phyloP scores from a whole-genome alignment of 2,888 invertebrate genomes.

The Cheilosia grossa region DNA sequence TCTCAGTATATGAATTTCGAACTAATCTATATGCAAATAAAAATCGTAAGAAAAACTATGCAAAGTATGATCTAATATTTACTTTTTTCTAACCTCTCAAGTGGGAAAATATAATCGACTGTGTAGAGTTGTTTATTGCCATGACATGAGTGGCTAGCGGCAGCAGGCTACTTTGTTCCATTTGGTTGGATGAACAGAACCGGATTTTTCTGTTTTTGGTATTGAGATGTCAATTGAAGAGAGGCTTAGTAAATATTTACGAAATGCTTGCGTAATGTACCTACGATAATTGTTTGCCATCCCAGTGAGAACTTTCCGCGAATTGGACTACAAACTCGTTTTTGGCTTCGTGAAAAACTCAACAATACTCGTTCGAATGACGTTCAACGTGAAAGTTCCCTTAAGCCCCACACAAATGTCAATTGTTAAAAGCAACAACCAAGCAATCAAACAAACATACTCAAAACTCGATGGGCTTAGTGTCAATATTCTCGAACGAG shows the following conservation, averaged over 20 bases:
- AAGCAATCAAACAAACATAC: neutral
- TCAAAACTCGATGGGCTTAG: neutral
- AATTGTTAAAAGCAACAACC: neutral
- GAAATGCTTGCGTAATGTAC: too few species aligned
- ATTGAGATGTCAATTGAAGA: too few species aligned
- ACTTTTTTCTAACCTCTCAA: conserved; percentile 1
- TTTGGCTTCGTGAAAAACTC: neutral
- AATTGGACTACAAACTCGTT: too few species aligned
- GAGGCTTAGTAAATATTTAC: too few species aligned
- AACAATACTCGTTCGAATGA: neutral
- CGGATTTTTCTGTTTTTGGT: too few species aligned
- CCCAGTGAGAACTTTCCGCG: too few species aligned
- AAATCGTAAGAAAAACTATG: neutral
- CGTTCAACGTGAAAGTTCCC: neutral
- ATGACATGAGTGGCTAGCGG: neutral
- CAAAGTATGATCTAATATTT: conserved; percentile 12
- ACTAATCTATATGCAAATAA: too few species aligned
- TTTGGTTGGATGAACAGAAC: too few species aligned
- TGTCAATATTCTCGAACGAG: neutral
- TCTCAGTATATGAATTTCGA: too few species aligned
- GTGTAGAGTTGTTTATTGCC: neutral
- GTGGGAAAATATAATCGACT: neutral
- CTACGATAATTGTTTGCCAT: too few species aligned
- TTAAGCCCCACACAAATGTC: neutral
- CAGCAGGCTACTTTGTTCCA: too few species aligned